A percentile compares a stretch with the other conserved stretches of the same genome.
Evolutionary conservation across 2,888 invertebrate genomes (phyloP).

Genomic region (Gibbula magus): DNA sequence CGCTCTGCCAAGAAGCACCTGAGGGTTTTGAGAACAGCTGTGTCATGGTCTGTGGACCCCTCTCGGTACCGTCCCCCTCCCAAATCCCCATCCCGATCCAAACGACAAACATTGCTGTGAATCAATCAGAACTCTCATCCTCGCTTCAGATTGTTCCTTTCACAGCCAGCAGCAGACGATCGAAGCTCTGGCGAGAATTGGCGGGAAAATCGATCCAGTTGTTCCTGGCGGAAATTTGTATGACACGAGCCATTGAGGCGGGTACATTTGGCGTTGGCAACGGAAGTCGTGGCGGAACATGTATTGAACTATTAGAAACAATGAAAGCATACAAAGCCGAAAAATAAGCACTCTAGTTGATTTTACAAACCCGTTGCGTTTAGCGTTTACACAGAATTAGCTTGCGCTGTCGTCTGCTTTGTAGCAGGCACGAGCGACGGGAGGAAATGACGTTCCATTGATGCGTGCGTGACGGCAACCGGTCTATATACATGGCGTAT

Average conservation of each 20-base stretch:
- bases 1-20: no score
- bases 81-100: background rate
- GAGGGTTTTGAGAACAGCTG: background rate
- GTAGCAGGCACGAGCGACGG: background rate
- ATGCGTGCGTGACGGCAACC: background rate
- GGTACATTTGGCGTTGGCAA: background rate
- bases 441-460: slow-evolving; percentile 9
- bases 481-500: background rate
- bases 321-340: slow-evolving; percentile 22
- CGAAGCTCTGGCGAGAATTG: background rate
- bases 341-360: slow-evolving; percentile 19
- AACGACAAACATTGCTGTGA: background rate
- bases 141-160: background rate
- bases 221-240: slow-evolving; percentile 20
- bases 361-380: slow-evolving; percentile 16
- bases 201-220: background rate
- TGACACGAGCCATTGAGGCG: background rate
- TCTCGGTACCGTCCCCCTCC: background rate
- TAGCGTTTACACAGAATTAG: slow-evolving; percentile 21
- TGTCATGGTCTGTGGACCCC: background rate
- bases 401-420: background rate
- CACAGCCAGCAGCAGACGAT: background rate
- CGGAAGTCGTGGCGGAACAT: slow-evolving; percentile 29
- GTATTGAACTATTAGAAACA: slow-evolving; percentile 26
- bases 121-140: background rate